phyloP scores from a whole-genome alignment of 2,888 invertebrate species.

The Stenolophus ochropezus region DNA sequence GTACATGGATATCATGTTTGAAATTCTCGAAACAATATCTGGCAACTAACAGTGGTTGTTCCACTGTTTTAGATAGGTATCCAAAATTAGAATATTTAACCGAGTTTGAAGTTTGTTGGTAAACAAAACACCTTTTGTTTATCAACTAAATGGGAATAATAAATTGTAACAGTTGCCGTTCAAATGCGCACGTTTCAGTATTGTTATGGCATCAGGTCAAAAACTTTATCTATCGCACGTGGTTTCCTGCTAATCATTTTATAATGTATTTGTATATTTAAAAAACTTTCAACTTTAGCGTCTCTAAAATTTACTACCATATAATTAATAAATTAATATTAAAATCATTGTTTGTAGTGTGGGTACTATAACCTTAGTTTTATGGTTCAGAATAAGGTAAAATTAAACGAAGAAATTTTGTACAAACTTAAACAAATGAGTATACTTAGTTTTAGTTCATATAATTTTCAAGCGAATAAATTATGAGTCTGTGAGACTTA shows the following conservation, averaged over 20 bases:
- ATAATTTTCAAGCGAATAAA: neutral
- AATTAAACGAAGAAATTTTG: neutral
- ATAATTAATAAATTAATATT: neutral
- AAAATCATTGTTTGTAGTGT: neutral
- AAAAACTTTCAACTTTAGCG: neutral
- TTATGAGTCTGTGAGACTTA: neutral
- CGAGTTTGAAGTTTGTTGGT: slow-evolving; percentile 8
- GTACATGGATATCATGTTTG: neutral
- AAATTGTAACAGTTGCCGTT: slow-evolving; percentile 25
- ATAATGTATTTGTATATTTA: neutral
- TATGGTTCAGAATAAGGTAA: neutral
- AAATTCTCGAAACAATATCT: neutral
- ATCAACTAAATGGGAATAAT: slow-evolving; percentile 27
- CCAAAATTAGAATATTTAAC: slow-evolving; percentile 19
- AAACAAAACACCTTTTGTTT: slow-evolving; percentile 22
- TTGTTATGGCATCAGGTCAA: slow-evolving; percentile 23
- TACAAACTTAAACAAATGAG: neutral
- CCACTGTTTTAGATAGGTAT: slow-evolving; percentile 10
- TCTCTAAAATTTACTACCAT: neutral
- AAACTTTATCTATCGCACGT: slow-evolving; percentile 36
- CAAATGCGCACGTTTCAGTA: slow-evolving; percentile 2
- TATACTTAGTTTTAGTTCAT: neutral
- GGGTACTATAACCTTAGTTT: neutral
- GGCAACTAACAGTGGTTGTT: neutral
- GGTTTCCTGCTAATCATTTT: slow-evolving; percentile 17